These are phyloP conservation scores for Acrossocheilus fasciatus DNA, from an alignment of 2,797 vertebrate genomes.

Conservation along the genomic window DNA sequence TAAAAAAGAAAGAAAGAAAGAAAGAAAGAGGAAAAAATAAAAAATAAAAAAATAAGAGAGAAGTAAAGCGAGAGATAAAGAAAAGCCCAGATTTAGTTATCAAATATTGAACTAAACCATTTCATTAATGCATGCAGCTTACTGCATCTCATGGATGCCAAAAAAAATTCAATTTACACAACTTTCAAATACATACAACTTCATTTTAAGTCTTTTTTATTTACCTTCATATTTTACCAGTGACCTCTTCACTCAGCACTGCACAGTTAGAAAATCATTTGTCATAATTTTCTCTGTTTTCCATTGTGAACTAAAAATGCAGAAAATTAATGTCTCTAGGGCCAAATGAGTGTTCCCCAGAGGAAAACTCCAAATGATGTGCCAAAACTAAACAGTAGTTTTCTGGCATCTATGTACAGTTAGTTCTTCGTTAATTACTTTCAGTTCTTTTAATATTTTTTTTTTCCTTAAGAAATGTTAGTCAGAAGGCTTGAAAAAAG, in stretches of 20 bases:
- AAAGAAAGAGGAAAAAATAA: background rate
- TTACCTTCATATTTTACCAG: conserved; percentile 90
- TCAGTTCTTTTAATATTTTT: conserved; percentile 66
- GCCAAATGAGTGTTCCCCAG: conserved; percentile 69
- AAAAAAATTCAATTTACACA: conserved; percentile 88
- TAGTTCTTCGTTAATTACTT: conserved; percentile 77
- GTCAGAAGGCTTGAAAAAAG: conserved; percentile 78
- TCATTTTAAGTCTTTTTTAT: conserved; percentile 84
- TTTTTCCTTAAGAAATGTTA: conserved; percentile 72
- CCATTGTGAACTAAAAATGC: conserved; percentile 65
- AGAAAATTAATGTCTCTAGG: conserved; percentile 76
- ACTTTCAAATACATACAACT: conserved; percentile 94
- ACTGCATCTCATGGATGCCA: conserved; percentile 87
- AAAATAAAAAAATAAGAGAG: conserved; percentile 42
- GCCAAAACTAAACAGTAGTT: conserved; percentile 95
- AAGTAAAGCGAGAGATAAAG: conserved; percentile 67
- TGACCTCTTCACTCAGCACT: conserved; percentile 88
- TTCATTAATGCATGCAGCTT: conserved; percentile 98
- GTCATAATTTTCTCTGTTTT: conserved; percentile 56
- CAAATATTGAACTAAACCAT: conserved; percentile 94
- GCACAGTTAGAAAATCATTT: conserved; percentile 86
- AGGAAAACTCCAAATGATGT: conserved; percentile 81
- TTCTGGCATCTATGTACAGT: conserved; percentile 90
- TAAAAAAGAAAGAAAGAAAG: conserved; percentile 61
- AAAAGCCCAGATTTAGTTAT: conserved; percentile 92